A percentile compares a stretch with the other conserved stretches of the same genome.
Conservation (phyloP, 2,113 vertebrate genomes). For the Mystacornis crossleyi region DNA sequence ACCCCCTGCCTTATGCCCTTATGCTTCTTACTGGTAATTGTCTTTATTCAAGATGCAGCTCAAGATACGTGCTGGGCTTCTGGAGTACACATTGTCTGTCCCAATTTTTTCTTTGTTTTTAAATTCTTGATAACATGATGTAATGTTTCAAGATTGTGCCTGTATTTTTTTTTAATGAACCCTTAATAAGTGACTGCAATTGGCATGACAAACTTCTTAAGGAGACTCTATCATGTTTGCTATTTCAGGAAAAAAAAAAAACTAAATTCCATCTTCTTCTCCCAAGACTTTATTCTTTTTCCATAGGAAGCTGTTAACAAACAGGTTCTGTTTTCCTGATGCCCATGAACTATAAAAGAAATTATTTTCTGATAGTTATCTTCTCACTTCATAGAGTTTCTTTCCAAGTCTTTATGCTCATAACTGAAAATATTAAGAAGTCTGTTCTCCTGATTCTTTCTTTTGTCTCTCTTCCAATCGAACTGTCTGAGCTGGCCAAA, state of each 20-base stretch:
- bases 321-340: not conserved
- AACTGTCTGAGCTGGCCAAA: not conserved
- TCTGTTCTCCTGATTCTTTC: not conserved
- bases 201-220: not conserved
- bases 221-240: not conserved
- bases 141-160: not conserved
- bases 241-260: not conserved
- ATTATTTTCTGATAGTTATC: not conserved
- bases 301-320: not conserved
- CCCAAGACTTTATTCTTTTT: not conserved
- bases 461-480: not conserved
- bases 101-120: not conserved
- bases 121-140: not conserved
- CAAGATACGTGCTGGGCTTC: not conserved
- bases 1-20: not conserved
- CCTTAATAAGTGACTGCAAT: not conserved
- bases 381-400: not conserved
- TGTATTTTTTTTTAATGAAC: not conserved
- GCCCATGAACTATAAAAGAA: not conserved
- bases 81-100: not conserved
- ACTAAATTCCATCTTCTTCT: not conserved
- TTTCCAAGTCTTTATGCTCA: not conserved
- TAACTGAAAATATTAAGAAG: not conserved
- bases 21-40: conserved; percentile 15
- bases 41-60: conserved; percentile 25